Base-by-base conservation (phyloP, 2,113 vertebrate genomes). In the Leptocoma aspasia region DNA sequence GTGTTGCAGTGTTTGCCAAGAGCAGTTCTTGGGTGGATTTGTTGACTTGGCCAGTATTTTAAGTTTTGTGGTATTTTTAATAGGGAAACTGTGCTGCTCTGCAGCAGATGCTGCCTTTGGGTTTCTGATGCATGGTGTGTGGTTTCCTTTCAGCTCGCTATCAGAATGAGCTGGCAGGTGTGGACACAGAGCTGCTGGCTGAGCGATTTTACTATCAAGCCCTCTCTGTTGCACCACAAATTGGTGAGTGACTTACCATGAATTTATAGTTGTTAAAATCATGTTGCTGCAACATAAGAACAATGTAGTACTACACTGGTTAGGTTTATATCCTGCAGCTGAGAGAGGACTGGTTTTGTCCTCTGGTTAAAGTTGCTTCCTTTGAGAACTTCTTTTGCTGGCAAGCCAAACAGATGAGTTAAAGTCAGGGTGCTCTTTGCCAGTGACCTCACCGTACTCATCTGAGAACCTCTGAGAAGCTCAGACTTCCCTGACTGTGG, bases 121-220 rank as follows among this genome's bases (percentile, higher is more conserved):
- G 11, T 54, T 87, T 63, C 60, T 93, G 79, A 71, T 35, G 75
- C 5, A 19, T 3, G 2, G 7, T 24, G 28, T 84, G 41, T 79
- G 53, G 41, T 42, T 80, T 53, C 59, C 78, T 92, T 91, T 50
- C 97, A 99, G 99, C 99, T 10, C 99, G 99, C 6, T 99, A 99
- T 86, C 99, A 99, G 98, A 99, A 99, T 2, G 99, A 99, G 56
- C 97, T 99, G 70, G 99, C 99, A 7, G 99, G 99, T 0, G 99
- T 99, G 89, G 99, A 99, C 97, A 98, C 99, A 0, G 99, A 99
- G 95, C 96, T 99, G 96, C 98, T 99, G 93, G 99, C 99, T 0
- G 99, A 99, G 93, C 92, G 99, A 49, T 99, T 99, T 97, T 99
- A 99, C 97, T 98, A 99, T 81, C 99, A 99, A 92, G 99, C 99